Base-by-base conservation (phyloP, 2,888 invertebrate species). In the Phlogophora meticulosa region DNA sequence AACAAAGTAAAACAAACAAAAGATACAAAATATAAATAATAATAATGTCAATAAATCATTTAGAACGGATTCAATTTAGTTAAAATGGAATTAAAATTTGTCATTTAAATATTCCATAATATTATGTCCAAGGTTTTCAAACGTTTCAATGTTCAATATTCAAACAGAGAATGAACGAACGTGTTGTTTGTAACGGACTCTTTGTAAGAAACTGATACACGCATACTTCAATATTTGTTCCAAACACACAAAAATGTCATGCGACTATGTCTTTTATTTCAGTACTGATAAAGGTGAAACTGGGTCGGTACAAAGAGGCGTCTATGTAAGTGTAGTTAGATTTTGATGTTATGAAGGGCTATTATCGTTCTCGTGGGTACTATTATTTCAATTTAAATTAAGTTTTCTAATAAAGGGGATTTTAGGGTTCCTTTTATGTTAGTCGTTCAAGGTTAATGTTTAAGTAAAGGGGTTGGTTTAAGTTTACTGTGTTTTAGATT, bases 301-400 rank as follows among this genome's bases (percentile, higher is more conserved):
- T 42, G 17, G 28, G 4, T 40, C 52, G 63, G 9, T 17, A 7
- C 53, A n/a, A 7, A 34, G 10, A 17, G 22, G 28, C 60, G 51
- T 58, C 9, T 38, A 46, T 62, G 43, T 38, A 43, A 51, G 34
- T 45, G 59, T 38, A 57, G 43, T 59, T 74, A 49, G 42, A 46
- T 56, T 58, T 78, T 73, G 58, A 36, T 49, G 22, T 64, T 36
- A 56, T 46, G 38, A 74, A 68, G 71, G 68, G 58, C 9, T 55
- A n/a, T 74, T 63, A 75, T 69, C 52, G 63, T 75, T 69, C 79
- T 53, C 76, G 15, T 15, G 79, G 70, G 76, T 43, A 46, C 79
- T 76, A 62, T 76, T 9, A 68, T 62, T 76, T 78, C 51, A 68
- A 75, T 62, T 78, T 56, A 59, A 68, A 73, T 59, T 59, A 78